These are phyloP conservation scores for Papilio dardanus DNA, from an alignment of 1,140 invertebrate species.

Conservation along the genomic window DNA sequence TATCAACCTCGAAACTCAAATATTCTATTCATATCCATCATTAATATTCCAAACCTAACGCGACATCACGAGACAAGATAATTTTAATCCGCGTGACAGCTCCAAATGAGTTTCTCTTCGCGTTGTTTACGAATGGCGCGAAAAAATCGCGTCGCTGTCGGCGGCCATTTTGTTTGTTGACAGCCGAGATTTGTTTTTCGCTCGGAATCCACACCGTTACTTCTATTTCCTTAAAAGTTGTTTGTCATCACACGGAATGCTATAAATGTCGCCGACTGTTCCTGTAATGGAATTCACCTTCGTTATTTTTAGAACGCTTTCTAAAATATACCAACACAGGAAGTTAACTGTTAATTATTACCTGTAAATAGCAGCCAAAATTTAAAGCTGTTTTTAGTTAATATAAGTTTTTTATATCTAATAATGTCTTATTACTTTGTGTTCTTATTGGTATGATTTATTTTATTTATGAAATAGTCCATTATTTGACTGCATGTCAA, in stretches of 20 bases:
- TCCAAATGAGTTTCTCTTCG: constrained; percentile 54
- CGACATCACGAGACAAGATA: constrained; percentile 43
- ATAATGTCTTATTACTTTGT: too few relatives aligned
- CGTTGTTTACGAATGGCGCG: constrained; percentile 51
- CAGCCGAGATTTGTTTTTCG: constrained; percentile 62
- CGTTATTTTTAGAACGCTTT: constrained; percentile 22
- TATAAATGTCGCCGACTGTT: constrained; percentile 42
- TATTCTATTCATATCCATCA: constrained; percentile 22
- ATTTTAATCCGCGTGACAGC: constrained; percentile 57
- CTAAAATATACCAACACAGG: background rate
- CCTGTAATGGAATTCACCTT: constrained; percentile 41
- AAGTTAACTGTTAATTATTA: background rate
- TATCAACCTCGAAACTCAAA: constrained; percentile 24
- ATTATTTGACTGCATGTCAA: background rate
- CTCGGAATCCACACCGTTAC: constrained; percentile 35
- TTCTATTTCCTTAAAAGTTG: constrained; percentile 39
- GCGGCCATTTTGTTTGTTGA: constrained; percentile 58
- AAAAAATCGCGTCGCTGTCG: constrained; percentile 54
- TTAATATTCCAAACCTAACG: constrained; percentile 34
- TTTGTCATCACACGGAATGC: constrained; percentile 59
- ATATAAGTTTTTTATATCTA: too few relatives aligned
- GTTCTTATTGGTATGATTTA: background rate
- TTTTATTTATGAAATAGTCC: background rate
- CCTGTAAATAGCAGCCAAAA: background rate
- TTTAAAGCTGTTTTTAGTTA: background rate